Evolutionary conservation across 2,888 invertebrate genomes (phyloP).

Genomic region (Chloromyia formosa): DNA sequence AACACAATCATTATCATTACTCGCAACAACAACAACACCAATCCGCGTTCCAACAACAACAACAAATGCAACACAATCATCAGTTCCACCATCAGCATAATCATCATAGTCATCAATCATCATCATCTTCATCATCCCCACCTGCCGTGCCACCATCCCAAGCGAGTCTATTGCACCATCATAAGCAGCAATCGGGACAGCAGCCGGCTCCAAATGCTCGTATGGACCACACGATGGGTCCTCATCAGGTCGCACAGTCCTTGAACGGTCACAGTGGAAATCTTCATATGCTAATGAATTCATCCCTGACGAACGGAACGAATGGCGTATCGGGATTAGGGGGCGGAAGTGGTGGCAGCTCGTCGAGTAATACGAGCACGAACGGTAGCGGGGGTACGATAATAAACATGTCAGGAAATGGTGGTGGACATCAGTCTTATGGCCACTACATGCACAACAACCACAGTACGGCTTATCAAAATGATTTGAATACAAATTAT

Average conservation of each 20-base stretch:
- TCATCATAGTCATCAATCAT: constrained; percentile 54
- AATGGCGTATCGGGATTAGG: constrained; percentile 11
- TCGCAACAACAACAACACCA: constrained; percentile 65
- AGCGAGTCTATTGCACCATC: constrained; percentile 37
- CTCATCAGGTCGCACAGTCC: constrained; percentile 34
- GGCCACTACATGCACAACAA: constrained; percentile 50
- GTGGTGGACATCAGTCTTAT: constrained; percentile 45
- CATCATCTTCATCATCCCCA: constrained; percentile 58
- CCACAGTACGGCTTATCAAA: constrained; percentile 50
- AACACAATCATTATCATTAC: constrained; percentile 72
- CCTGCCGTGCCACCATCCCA: constrained; percentile 53
- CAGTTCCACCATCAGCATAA: constrained; percentile 64
- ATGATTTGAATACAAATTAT: constrained; percentile 51
- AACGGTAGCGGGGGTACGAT: constrained; percentile 29
- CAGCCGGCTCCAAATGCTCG: constrained; percentile 51
- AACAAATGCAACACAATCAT: constrained; percentile 65
- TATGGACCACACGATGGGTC: constrained; percentile 52
- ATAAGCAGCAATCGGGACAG: constrained; percentile 47
- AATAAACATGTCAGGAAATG: constrained; percentile 35
- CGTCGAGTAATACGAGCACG: constrained; percentile 16
- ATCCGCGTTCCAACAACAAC: constrained; percentile 65
- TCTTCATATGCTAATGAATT: constrained; percentile 48
- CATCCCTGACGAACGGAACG: constrained; percentile 44
- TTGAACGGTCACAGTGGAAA: constrained; percentile 45
- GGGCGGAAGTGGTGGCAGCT: constrained; percentile 21